A percentile compares a stretch with the other conserved stretches of the same genome.
These are phyloP conservation scores for Aepyceros melampus DNA, from an alignment of 2,113 vertebrate genomes.

Conservation along the genomic window DNA sequence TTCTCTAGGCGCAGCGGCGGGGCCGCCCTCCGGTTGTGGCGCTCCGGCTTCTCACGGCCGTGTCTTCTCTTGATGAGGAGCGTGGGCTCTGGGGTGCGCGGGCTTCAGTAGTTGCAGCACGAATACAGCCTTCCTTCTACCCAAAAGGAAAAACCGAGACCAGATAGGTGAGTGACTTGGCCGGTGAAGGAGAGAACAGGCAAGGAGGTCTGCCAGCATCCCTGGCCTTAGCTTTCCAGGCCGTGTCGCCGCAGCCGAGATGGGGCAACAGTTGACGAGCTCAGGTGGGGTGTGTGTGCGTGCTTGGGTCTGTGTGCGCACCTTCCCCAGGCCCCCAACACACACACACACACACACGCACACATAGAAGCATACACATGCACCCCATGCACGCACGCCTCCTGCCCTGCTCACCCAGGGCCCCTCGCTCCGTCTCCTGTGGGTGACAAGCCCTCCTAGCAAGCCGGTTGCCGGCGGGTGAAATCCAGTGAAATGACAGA, in stretches of 20 bases:
- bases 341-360: rapidly evolving
- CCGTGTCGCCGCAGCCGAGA: neutral
- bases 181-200: neutral
- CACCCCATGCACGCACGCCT: rapidly evolving
- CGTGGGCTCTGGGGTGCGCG: rapidly evolving
- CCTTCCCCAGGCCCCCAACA: neutral
- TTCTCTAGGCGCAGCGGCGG: neutral
- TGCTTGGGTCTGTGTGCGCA: rapidly evolving
- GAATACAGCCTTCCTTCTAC: neutral
- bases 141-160: neutral
- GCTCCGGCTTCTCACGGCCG: neutral
- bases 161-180: neutral
- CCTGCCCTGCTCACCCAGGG: neutral
- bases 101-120: neutral
- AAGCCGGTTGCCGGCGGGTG: rapidly evolving
- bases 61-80: neutral
- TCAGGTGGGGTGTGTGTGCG: neutral
- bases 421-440: rapidly evolving
- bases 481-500: neutral
- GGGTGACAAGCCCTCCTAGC: neutral
- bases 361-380: rapidly evolving
- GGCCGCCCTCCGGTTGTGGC: neutral
- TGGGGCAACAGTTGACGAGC: neutral
- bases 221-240: neutral
- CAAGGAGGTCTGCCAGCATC: neutral